Conservation (phyloP, 2,888 invertebrate genomes). For the Lomographa bimaculata region DNA sequence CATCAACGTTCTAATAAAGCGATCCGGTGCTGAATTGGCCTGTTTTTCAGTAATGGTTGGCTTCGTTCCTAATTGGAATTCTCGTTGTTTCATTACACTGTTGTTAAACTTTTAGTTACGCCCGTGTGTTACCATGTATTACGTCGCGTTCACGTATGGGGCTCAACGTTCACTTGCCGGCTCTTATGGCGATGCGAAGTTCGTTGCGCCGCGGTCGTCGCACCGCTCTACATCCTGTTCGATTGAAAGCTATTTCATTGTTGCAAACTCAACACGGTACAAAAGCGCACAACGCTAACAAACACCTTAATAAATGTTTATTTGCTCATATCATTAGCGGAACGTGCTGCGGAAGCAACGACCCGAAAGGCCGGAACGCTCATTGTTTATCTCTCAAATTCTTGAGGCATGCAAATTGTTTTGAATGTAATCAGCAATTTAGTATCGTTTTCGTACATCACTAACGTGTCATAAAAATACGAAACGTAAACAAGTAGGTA, state of each 20-base stretch:
- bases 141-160: slow-evolving; percentile 2
- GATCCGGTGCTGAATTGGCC: too few relatives aligned
- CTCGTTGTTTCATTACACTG: slow-evolving; percentile 1
- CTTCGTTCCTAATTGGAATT: slow-evolving; percentile 20
- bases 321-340: slow-evolving; percentile 38
- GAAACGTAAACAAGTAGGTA: slow-evolving; percentile 25
- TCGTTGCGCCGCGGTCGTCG: slow-evolving; percentile 67
- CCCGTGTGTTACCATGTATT: slow-evolving; percentile 3
- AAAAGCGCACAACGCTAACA: slow-evolving; percentile 27
- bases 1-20: too few relatives aligned
- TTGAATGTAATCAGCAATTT: slow-evolving; percentile 23
- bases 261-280: slow-evolving; percentile 47
- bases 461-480: slow-evolving; percentile 1
- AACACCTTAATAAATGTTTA: slow-evolving; percentile 48
- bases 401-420: slow-evolving; percentile 26
- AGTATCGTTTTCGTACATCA: slow-evolving; percentile 1
- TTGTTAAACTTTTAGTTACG: slow-evolving; percentile 3
- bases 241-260: slow-evolving; percentile 57
- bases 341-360: slow-evolving; percentile 41
- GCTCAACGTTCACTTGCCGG: slow-evolving; percentile 35
- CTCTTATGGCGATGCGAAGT: slow-evolving; percentile 55
- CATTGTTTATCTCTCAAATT: slow-evolving; percentile 42
- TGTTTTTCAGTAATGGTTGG: too few relatives aligned
- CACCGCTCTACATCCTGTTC: slow-evolving; percentile 69
- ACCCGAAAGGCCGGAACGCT: slow-evolving; percentile 41